These are phyloP conservation scores for Cyanoliseus patagonus DNA, from an alignment of 2,113 vertebrate genomes.

Conservation along the genomic window DNA sequence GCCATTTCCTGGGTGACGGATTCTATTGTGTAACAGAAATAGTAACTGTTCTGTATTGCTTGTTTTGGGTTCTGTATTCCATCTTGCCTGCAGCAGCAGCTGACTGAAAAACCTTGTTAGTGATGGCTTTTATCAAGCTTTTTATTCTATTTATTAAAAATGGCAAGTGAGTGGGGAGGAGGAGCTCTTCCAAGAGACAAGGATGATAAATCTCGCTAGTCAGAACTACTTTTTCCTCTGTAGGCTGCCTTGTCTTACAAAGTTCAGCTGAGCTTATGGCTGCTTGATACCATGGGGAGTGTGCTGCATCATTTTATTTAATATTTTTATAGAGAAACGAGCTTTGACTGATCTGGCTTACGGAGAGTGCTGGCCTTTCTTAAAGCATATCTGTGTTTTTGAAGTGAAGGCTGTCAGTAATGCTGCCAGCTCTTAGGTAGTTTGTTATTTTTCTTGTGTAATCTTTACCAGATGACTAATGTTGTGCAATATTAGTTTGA, in stretches of 20 bases:
- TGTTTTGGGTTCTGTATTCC: neutral
- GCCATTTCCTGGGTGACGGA: neutral
- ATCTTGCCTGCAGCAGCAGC: neutral
- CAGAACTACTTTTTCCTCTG: neutral
- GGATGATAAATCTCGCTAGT: neutral
- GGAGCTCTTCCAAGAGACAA: neutral
- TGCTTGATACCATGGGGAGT: neutral
- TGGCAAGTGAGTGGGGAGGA: neutral
- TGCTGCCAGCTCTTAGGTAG: neutral
- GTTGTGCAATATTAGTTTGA: slow-evolving; percentile 84
- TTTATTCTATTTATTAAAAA: neutral
- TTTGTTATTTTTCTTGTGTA: neutral
- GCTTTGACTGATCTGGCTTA: neutral
- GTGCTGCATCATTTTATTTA: neutral
- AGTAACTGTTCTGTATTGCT: neutral
- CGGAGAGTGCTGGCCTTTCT: neutral
- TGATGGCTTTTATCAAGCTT: neutral
- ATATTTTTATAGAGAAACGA: neutral
- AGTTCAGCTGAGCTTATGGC: neutral
- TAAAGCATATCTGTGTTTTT: neutral
- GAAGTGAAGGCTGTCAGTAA: neutral
- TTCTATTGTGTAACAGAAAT: neutral
- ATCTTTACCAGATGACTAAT: slow-evolving; percentile 32
- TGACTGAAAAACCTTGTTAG: neutral
- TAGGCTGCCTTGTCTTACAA: neutral